phyloP scores from a whole-genome alignment of 2,797 vertebrate genomes.

The Acrocephalus scirpaceus region DNA sequence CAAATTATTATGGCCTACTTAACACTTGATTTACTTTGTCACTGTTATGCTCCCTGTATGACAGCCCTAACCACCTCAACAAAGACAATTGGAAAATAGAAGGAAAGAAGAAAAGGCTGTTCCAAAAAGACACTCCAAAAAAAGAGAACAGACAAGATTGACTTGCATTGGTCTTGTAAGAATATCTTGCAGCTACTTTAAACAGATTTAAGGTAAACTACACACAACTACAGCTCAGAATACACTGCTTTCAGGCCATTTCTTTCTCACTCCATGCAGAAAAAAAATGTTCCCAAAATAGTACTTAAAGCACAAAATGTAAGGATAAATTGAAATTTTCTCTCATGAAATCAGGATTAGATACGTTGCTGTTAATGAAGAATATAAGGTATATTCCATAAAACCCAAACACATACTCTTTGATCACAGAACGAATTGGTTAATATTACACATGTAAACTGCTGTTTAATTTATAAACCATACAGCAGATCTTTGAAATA shows the following conservation, averaged over 20 bases:
- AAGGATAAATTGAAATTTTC: background rate
- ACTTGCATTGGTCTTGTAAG: background rate
- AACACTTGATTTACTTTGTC: slow-evolving; percentile 46
- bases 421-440: background rate
- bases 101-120: background rate
- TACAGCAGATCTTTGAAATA: background rate
- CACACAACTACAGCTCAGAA: background rate
- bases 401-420: background rate
- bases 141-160: background rate
- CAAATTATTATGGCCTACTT: slow-evolving; percentile 49
- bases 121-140: background rate
- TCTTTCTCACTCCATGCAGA: background rate
- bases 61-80: background rate
- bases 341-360: background rate
- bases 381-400: background rate
- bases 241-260: background rate
- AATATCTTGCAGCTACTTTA: background rate
- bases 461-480: background rate
- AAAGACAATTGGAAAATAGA: background rate
- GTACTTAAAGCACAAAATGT: background rate
- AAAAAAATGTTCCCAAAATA: background rate
- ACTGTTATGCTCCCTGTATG: background rate
- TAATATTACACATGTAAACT: background rate
- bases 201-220: background rate
- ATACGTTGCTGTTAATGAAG: background rate